phyloP scores from a whole-genome alignment of 2,113 vertebrate genomes.

The Mola mola region DNA sequence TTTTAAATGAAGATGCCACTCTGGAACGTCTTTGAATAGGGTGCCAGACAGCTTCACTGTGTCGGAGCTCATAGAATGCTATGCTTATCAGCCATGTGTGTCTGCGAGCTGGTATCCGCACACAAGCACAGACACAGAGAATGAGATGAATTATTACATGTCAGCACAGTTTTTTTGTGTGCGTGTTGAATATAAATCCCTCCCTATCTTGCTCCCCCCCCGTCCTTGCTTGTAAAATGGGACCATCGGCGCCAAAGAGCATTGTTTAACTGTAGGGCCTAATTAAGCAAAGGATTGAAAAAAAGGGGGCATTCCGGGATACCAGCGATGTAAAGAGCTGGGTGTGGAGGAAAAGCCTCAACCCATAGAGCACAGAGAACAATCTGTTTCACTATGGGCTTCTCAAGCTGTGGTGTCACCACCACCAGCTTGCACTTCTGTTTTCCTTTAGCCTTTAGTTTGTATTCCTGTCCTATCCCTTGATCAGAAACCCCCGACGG shows the following conservation, averaged over 20 bases:
- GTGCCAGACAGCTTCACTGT: constrained; percentile 13
- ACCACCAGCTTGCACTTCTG: constrained; percentile 22
- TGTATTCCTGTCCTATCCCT: constrained; percentile 43
- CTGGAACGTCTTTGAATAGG: constrained; percentile 36
- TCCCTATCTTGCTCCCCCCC: neutral
- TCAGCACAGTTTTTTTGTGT: constrained; percentile 49
- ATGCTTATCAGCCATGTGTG: constrained; percentile 23
- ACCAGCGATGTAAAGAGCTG: constrained; percentile 27
- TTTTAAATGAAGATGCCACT: constrained; percentile 57
- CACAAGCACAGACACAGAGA: constrained; percentile 38
- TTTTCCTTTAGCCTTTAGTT: constrained; percentile 39
- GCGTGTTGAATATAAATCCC: constrained; percentile 50
- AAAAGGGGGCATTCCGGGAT: constrained; percentile 18
- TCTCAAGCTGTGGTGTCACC: constrained; percentile 25
- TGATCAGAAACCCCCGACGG: constrained; percentile 49
- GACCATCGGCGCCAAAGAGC: constrained; percentile 28
- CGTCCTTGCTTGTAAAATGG: constrained; percentile 36
- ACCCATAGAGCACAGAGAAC: constrained; percentile 33
- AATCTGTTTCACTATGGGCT: constrained; percentile 39
- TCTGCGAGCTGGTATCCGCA: constrained; percentile 28
- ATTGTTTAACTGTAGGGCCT: constrained; percentile 68
- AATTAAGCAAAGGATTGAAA: constrained; percentile 65
- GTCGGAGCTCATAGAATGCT: constrained; percentile 18
- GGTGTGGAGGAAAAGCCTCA: constrained; percentile 17
- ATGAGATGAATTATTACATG: constrained; percentile 49